Evolutionary conservation across 2,113 vertebrate genomes (phyloP), one percentile per base, ranked within the genome.

Genomic region (Periophthalmodon schlosseri): DNA sequence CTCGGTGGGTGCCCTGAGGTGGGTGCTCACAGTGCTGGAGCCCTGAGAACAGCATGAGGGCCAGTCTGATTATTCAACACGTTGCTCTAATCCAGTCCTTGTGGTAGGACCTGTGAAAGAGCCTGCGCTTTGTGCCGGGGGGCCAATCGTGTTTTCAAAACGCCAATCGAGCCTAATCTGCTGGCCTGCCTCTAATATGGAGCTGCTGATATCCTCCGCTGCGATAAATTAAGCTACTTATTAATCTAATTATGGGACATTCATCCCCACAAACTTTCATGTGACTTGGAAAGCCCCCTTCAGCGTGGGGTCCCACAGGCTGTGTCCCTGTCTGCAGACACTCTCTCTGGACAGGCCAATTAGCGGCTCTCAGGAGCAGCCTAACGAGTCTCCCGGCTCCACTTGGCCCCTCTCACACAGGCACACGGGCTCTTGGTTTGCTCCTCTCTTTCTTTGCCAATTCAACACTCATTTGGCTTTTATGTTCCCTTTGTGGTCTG

Each of bases 161-260:
- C 93, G 92, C 94, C 91, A 94, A 96, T 95, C 94, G 93, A 83
- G 94, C 93, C 94, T 96, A 96, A 97, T 97, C 95, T 96, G 93
- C 93, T 95, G 93, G 87, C 91, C 92, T 94, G 94, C 93, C 92
- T 97, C 93, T 97, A 96, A 97, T 96, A 94, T 97, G 94, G 94
- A 95, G 95, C 95, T 94, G 95, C 95, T 96, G 96, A 97, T 96
- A 97, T 96, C 95, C 95, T 97, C 95, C 94, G 95, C 95, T 97
- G 96, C 94, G 95, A 96, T 96, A 97, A 97, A 98, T 97, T 97
- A 96, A 98, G 96, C 96, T 97, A 96, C 96, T 98, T 99, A 97
- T 98, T 98, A 97, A 98, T 98, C 96, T 98, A 97, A 98, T 98
- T 98, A 98, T 95, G 94, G 93, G 96, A 96, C 95, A 97, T 96